phyloP scores from a whole-genome alignment of 2,113 vertebrate species.

The Bujurquina vittata region DNA sequence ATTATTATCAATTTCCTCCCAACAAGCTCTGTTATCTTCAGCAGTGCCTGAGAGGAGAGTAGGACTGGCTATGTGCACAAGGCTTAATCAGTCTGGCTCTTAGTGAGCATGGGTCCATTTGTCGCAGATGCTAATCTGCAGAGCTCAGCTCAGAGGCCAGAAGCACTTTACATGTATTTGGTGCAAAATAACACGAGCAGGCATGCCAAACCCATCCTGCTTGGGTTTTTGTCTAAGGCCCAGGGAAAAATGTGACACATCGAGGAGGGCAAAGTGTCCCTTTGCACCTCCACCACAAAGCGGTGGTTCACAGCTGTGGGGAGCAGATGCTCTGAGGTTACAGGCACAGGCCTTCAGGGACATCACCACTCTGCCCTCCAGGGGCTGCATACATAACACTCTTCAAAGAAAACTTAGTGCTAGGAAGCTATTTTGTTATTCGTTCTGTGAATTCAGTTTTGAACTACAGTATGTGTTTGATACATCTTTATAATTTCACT shows the following conservation, averaged over 20 bases:
- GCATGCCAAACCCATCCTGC: conserved; percentile 57
- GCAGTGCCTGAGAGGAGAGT: conserved; percentile 56
- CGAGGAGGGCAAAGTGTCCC: conserved; percentile 67
- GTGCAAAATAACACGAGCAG: conserved; percentile 64
- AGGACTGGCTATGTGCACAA: conserved; percentile 58
- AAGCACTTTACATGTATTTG: conserved; percentile 65
- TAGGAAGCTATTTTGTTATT: background rate
- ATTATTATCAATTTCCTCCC: conserved; percentile 75
- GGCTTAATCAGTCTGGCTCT: conserved; percentile 74
- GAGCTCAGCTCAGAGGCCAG: conserved; percentile 66
- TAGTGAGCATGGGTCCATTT: conserved; percentile 66
- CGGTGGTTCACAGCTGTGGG: conserved; percentile 73
- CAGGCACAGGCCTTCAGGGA: conserved; percentile 67
- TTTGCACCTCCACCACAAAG: conserved; percentile 61
- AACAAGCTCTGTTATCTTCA: conserved; percentile 68
- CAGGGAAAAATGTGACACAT: conserved; percentile 69
- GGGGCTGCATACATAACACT: conserved; percentile 61
- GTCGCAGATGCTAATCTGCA: conserved; percentile 73
- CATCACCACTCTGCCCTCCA: conserved; percentile 67
- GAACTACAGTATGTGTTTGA: conserved; percentile 10
- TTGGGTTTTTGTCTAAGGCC: conserved; percentile 61
- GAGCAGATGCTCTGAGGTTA: conserved; percentile 76
- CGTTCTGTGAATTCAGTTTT: background rate
- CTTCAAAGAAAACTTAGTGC: conserved; percentile 46
- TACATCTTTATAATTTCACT: background rate